A percentile compares a stretch with the other conserved stretches of the same genome.
Conservation (phyloP, 2,797 vertebrate species). For the Zenarchopterus dispar region DNA sequence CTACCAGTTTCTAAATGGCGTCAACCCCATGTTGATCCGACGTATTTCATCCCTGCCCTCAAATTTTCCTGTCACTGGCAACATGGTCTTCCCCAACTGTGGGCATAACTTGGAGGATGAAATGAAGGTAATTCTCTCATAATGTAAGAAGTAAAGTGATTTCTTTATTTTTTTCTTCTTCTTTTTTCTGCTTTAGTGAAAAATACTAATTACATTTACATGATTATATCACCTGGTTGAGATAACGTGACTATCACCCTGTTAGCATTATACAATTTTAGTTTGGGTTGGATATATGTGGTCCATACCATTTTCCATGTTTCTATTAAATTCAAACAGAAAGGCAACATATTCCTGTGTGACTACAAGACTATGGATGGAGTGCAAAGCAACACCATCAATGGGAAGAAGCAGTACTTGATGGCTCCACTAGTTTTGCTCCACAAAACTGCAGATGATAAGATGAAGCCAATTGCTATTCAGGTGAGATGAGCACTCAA, state of each 20-base stretch:
- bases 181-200: too few relatives aligned
- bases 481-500: slow-evolving; percentile 67
- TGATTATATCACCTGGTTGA: too few relatives aligned
- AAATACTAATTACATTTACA: too few relatives aligned
- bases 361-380: slow-evolving; percentile 77
- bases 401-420: slow-evolving; percentile 71
- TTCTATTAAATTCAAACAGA: slow-evolving; percentile 59
- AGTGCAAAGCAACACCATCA: slow-evolving; percentile 59
- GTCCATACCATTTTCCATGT: too few relatives aligned
- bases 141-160: background rate
- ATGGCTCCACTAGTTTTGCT: slow-evolving; percentile 76
- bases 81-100: slow-evolving; percentile 33
- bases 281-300: background rate
- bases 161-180: too few relatives aligned
- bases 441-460: slow-evolving; percentile 58
- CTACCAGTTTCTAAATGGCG: slow-evolving; percentile 57
- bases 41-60: slow-evolving; percentile 46
- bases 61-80: slow-evolving; percentile 63
- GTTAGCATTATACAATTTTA: too few relatives aligned
- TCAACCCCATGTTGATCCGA: slow-evolving; percentile 70
- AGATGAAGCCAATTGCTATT: slow-evolving; percentile 80
- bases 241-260: too few relatives aligned
- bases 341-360: slow-evolving; percentile 81
- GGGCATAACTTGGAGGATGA: slow-evolving; percentile 30
- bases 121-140: slow-evolving; percentile 55